Conservation (phyloP, 2,888 invertebrate species). For the Trichogramma evanescens region DNA sequence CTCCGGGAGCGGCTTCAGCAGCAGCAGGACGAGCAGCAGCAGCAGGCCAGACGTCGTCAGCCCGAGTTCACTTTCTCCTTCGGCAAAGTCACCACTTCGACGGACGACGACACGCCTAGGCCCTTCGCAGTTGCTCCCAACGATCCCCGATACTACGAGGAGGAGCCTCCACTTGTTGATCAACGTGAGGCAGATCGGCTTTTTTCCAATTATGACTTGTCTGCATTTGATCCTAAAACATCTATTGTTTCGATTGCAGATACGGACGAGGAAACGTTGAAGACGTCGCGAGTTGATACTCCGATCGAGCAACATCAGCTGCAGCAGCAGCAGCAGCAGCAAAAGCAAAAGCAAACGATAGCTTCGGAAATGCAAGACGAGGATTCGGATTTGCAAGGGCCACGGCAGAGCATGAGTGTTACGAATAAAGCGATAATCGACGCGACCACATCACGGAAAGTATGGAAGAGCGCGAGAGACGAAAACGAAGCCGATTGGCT, state of each 20-base stretch:
- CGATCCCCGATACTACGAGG: slow-evolving; percentile 44
- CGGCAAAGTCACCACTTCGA: slow-evolving; percentile 18
- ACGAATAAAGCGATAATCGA: too few relatives aligned
- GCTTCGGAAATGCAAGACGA: too few relatives aligned
- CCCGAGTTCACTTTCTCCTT: slow-evolving; percentile 40
- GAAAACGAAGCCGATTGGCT: not conserved
- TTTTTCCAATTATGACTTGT: not conserved
- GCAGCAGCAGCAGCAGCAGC: too few relatives aligned
- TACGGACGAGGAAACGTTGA: not conserved
- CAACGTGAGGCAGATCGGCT: not conserved
- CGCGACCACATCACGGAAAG: too few relatives aligned
- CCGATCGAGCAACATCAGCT: not conserved
- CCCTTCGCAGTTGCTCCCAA: slow-evolving; percentile 45
- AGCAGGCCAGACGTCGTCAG: slow-evolving; percentile 16
- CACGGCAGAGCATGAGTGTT: too few relatives aligned
- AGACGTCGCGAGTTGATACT: too few relatives aligned
- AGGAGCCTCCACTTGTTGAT: not conserved
- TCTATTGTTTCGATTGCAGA: too few relatives aligned
- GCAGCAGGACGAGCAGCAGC: slow-evolving; percentile 5
- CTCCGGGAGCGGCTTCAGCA: slow-evolving; percentile 2
- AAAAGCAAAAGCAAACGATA: too few relatives aligned
- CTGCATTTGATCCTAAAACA: too few relatives aligned
- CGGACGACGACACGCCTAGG: slow-evolving; percentile 25
- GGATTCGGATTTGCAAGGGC: too few relatives aligned
- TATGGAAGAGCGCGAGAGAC: not conserved